phyloP scores from a whole-genome alignment of 2,113 vertebrate genomes.

The Ailurus styani region DNA sequence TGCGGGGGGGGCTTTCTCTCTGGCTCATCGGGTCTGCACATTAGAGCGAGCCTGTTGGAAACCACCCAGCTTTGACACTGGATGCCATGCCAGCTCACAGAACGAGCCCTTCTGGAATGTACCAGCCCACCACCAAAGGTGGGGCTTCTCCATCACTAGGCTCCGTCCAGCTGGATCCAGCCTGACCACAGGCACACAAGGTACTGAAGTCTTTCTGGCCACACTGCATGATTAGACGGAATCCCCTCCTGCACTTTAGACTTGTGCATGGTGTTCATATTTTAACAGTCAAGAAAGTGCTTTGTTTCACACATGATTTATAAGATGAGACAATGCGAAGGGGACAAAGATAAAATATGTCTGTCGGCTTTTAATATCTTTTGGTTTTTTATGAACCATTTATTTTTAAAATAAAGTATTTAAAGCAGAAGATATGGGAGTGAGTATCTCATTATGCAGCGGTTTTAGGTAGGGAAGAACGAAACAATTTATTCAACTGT shows the following conservation, averaged over 20 bases:
- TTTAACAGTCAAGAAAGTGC: neutral
- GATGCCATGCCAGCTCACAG: neutral
- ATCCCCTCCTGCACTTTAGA: neutral
- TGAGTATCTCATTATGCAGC: neutral
- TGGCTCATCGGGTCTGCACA: neutral
- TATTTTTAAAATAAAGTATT: conserved; percentile 8
- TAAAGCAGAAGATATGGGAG: neutral
- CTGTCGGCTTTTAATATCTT: neutral
- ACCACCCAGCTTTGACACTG: neutral
- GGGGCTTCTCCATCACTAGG: neutral
- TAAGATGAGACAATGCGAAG: neutral
- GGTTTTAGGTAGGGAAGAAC: neutral
- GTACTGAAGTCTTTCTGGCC: neutral
- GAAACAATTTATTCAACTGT: neutral
- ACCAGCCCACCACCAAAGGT: neutral
- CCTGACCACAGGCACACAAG: neutral
- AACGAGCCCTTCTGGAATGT: neutral
- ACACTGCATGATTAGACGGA: neutral
- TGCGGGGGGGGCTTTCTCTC: neutral
- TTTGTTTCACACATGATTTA: neutral
- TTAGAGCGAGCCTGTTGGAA: neutral
- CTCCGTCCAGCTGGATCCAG: neutral
- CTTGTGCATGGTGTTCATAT: neutral
- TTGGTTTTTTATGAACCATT: neutral
- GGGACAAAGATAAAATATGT: neutral